Conservation (phyloP, 2,797 vertebrate genomes). For the Morus bassanus region DNA sequence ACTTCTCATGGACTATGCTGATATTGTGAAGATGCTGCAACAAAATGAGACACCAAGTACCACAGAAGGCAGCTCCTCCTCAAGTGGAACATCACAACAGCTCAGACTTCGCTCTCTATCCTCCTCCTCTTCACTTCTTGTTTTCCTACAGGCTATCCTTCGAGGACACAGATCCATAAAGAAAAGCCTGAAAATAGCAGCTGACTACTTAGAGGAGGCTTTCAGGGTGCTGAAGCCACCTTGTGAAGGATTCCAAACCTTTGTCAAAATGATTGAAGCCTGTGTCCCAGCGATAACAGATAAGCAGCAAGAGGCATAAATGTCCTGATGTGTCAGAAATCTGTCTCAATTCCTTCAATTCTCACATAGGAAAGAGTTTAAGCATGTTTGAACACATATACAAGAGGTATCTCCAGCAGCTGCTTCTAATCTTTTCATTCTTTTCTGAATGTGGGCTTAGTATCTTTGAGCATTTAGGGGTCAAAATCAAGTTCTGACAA, state of each 20-base stretch:
- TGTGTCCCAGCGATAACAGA: not conserved
- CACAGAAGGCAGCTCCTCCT: not conserved
- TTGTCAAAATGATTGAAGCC: conserved; percentile 3
- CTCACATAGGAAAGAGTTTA: not conserved
- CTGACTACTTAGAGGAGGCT: conserved; percentile 40
- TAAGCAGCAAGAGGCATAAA: not conserved
- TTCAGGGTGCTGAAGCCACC: conserved; percentile 12
- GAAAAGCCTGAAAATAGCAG: not conserved
- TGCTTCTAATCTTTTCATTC: not conserved
- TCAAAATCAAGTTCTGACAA: not conserved
- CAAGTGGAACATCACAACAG: not conserved
- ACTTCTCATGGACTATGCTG: conserved; percentile 34
- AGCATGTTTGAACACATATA: not conserved
- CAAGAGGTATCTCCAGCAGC: not conserved
- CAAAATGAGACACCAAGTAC: not conserved
- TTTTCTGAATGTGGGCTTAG: not conserved
- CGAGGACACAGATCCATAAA: not conserved
- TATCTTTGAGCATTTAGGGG: not conserved
- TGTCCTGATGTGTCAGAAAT: not conserved
- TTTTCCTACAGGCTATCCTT: not conserved
- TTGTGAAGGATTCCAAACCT: conserved; percentile 41
- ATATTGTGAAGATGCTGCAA: conserved; percentile 22
- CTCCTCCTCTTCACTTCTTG: not conserved
- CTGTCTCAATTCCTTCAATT: not conserved
- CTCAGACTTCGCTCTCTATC: not conserved